A percentile compares a stretch with the other conserved stretches of the same genome.
Conservation (phyloP, 2,113 vertebrate genomes). For the Taxidea taxus region DNA sequence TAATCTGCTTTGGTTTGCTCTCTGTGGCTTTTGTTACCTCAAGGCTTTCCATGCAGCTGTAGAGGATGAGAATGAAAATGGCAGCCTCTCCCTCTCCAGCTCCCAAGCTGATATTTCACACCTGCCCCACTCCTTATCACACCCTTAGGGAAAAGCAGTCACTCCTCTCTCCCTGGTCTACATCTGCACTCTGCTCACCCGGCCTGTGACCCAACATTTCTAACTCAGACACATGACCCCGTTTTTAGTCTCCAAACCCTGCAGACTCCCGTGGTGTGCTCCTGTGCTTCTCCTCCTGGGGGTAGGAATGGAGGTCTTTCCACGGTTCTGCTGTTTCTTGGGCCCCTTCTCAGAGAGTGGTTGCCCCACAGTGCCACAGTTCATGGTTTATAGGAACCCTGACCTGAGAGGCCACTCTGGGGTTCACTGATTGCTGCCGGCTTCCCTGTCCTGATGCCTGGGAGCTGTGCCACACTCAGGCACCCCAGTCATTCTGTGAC, state of each 20-base stretch:
- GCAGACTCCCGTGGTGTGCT: neutral
- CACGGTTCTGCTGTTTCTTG: neutral
- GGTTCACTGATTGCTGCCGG: no score
- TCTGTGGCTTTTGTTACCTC: neutral
- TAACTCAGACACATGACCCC: neutral
- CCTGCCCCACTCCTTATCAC: neutral
- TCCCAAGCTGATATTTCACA: neutral
- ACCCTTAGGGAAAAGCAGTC: neutral
- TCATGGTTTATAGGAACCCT: neutral
- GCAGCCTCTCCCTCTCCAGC: neutral
- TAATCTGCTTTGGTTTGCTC: neutral
- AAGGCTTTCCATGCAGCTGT: neutral
- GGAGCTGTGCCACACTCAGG: neutral
- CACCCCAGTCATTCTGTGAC: neutral
- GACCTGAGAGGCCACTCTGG: neutral
- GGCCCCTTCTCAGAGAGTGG: neutral
- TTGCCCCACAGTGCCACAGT: neutral
- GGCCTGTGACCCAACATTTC: neutral
- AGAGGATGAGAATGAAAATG: neutral
- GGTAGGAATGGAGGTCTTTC: neutral
- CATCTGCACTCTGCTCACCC: neutral
- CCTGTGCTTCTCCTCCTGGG: no score
- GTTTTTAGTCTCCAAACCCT: neutral
- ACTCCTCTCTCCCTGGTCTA: neutral
- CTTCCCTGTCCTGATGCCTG: neutral